Evolutionary conservation across 2,113 vertebrate species (phyloP).

Genomic region (Indicator indicator): DNA sequence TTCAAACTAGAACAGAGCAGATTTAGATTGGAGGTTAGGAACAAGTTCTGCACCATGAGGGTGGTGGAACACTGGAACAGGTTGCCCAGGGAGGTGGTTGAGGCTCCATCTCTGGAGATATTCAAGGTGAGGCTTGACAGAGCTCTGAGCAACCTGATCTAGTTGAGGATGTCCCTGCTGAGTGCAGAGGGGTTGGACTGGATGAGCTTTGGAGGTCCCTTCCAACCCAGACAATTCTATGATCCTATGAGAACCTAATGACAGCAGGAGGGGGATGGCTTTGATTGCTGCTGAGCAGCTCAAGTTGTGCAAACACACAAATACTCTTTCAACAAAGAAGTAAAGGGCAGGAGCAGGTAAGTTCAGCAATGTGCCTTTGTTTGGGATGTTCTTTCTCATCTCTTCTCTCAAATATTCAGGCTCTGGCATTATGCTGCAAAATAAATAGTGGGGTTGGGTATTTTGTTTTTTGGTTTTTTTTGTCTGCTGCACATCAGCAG

Average conservation of each 20-base stretch:
- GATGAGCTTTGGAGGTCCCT: too few relatives aligned
- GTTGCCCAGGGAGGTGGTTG: too few relatives aligned
- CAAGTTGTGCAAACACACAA: conserved; percentile 42
- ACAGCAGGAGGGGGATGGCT: background rate
- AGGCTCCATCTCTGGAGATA: too few relatives aligned
- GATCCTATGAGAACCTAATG: background rate
- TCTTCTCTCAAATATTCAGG: conserved; percentile 36
- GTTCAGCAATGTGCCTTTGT: conserved; percentile 32
- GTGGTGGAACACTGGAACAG: too few relatives aligned
- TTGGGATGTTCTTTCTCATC: conserved; percentile 17
- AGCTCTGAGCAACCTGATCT: too few relatives aligned
- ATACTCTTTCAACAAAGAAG: conserved; percentile 25
- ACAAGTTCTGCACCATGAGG: too few relatives aligned
- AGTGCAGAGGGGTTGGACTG: too few relatives aligned
- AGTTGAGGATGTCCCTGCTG: too few relatives aligned
- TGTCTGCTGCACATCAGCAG: background rate
- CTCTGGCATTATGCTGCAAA: conserved; percentile 34
- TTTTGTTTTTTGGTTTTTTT: background rate
- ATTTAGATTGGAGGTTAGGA: too few relatives aligned
- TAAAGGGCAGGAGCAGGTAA: conserved; percentile 51
- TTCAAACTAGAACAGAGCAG: too few relatives aligned
- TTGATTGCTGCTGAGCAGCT: conserved; percentile 20
- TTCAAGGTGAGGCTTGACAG: too few relatives aligned
- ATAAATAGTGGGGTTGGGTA: background rate
- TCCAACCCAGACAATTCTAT: too few relatives aligned